These are phyloP conservation scores for Tetragnatha montana DNA, from an alignment of 2,888 invertebrate genomes.

Conservation along the genomic window DNA sequence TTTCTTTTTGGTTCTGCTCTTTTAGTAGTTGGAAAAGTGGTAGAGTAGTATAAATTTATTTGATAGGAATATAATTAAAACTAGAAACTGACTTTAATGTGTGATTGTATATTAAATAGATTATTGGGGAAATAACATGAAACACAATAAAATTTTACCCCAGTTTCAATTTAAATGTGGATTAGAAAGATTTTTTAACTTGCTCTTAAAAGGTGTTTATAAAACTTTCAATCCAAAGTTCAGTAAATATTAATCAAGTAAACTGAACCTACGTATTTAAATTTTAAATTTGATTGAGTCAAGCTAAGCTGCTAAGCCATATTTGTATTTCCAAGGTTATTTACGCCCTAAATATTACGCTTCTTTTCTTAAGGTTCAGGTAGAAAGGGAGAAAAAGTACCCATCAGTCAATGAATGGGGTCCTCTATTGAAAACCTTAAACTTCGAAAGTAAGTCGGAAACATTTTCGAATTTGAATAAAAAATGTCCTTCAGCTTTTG, in stretches of 20 bases:
- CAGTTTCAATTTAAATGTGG: no score
- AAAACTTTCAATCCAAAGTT: not conserved
- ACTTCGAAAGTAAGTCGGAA: not conserved
- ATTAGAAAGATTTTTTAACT: no score
- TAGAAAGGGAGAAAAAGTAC: not conserved
- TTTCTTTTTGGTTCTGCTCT: no score
- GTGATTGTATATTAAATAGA: no score
- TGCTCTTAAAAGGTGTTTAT: no score
- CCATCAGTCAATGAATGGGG: not conserved
- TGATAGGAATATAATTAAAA: no score
- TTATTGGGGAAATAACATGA: no score
- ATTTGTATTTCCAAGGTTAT: not conserved
- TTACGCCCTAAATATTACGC: not conserved
- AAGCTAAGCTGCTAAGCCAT: not conserved
- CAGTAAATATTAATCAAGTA: not conserved
- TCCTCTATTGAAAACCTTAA: not conserved
- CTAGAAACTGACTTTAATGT: no score
- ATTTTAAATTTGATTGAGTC: not conserved
- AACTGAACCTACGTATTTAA: not conserved
- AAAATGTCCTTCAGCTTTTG: not conserved
- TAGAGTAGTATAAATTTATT: no score
- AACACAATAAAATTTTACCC: no score
- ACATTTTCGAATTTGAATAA: not conserved
- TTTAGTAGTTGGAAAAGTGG: no score
- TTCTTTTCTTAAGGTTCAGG: no score